Evolutionary conservation across 1,140 invertebrate species (phyloP), one percentile per base, ranked within the genome.

Genomic region (Trachymyrmex cornetzi): DNA sequence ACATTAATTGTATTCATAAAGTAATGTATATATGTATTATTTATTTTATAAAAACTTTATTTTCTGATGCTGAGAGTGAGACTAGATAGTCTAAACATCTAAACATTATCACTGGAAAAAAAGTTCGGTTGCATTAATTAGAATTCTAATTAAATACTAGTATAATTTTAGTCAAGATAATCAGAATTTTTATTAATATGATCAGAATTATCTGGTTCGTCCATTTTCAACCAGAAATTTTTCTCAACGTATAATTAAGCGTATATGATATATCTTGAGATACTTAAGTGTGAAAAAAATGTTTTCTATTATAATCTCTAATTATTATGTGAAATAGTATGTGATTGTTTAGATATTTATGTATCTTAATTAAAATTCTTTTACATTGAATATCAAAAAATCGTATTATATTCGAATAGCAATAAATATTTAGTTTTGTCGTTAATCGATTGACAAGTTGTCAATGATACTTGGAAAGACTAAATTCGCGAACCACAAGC

Each of bases 1-100:
- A 44, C 48, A n/a, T 19, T 3, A 64, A 50, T 50, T 50, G 11
- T 55, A 48, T 48, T 71, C 1, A 48, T 69, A 71, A 81, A 80
- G 38, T 44, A 11, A 44, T 44, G 11, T 38, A 7, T 44, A 44
- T 44, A 44, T 11, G 12, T 11, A 34, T 30, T 19, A 16, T 55
- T 81, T 24, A 57, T 44, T 3, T 38, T 19, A 24, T 16, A 12
- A 2, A 55, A 44, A 38, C n/a, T 79, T 77, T 34, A 50, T 55
- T 38, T 67, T 55, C 2, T 38, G 19, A 38, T 66, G 30, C 30
- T n/a, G 16, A 69, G 7, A 57, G 38, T 38, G n/a, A 44, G 1
- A 67, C 16, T 14, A 67, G 6, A 34, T 55, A n/a, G n/a, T n/a
- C n/a, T n/a, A n/a, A n/a, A n/a, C n/a, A 3, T 24, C 14, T 64